Evolutionary conservation across 2,888 invertebrate genomes (phyloP), one percentile per base, ranked within the genome.

Genomic region (Xylophagus ater): DNA sequence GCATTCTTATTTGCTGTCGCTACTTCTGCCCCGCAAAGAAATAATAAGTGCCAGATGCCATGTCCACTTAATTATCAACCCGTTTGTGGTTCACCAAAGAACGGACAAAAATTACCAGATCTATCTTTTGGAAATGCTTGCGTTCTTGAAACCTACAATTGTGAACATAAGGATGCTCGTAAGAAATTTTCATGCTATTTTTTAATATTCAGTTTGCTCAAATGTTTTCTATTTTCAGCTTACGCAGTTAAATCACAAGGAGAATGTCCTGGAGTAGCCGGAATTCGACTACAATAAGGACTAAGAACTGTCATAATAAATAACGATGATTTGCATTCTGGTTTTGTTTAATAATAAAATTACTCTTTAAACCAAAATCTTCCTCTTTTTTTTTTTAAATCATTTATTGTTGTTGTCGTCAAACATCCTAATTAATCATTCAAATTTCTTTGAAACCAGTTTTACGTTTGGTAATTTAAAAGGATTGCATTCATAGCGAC

Each of bases 131-230:
- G 62, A 24, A 64, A 47, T 34, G 40, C 49, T 3, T 64, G 63
- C 35, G 62, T 62, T 8, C 46, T 64, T 52, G 44, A 45, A 37
- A 62, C 57, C 26, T 63, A 58, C 49, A 64, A 64, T 42, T 64
- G 63, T 43, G 59, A 59, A 24, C 62, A 64, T 40, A 42, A 52
- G 10, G 53, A 57, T 33, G 57, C 57, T 46, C 56, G 63, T 63
- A 53, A 57, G 55, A 42, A 2, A 9, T 9, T 8, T 24, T 10
- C 19, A 23, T 23, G 26, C 2, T n/a, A 12, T 13, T 21, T 21
- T n/a, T 24, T 25, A 23, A 29, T 21, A 12, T 17, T 33, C 19
- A 19, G 13, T 20, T 24, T 15, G 23, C 7, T 10, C 13, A 8
- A 6, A 25, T 35, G 4, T 25, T 25, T 13, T 25, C 23, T 24